These are phyloP conservation scores for Cotesia glomerata DNA, from an alignment of 1,140 invertebrate species.

Conservation along the genomic window DNA sequence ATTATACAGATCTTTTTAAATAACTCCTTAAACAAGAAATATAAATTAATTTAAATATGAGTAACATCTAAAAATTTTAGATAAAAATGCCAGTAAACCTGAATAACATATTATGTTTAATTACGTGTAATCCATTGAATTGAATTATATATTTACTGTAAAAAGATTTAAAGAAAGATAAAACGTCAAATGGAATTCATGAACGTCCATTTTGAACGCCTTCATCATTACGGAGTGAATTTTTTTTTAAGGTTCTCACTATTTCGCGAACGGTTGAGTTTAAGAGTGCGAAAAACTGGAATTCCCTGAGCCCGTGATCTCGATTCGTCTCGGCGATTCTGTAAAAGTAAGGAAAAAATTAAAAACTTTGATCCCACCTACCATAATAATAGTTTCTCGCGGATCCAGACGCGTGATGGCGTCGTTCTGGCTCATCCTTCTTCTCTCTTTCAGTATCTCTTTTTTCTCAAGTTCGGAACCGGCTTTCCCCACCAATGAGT, in stretches of 20 bases:
- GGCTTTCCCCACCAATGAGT: slow-evolving; percentile 54
- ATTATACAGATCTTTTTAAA: too few relatives aligned
- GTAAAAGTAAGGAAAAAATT: slow-evolving; percentile 36
- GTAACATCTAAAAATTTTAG: too few relatives aligned
- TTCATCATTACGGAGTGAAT: background rate
- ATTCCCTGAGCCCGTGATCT: slow-evolving; percentile 11
- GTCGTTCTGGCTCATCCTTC: slow-evolving; percentile 32
- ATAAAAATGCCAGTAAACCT: too few relatives aligned
- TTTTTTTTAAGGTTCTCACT: background rate
- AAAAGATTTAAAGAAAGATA: background rate
- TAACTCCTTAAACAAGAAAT: too few relatives aligned
- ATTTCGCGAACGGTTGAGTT: background rate
- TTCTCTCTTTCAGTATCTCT: slow-evolving; percentile 33
- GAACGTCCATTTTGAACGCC: slow-evolving; percentile 10
- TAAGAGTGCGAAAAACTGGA: slow-evolving; percentile 3
- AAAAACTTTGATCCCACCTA: slow-evolving; percentile 33
- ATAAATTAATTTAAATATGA: too few relatives aligned
- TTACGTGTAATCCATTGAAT: background rate
- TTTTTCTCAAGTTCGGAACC: slow-evolving; percentile 46
- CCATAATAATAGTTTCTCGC: slow-evolving; percentile 59
- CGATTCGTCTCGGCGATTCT: slow-evolving; percentile 14
- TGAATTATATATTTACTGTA: background rate
- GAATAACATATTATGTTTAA: too few relatives aligned
- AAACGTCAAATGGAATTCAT: background rate
- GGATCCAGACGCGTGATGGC: slow-evolving; percentile 50